Evolutionary conservation across 1,140 invertebrate species (phyloP).

Genomic region (Nymphalis io): DNA sequence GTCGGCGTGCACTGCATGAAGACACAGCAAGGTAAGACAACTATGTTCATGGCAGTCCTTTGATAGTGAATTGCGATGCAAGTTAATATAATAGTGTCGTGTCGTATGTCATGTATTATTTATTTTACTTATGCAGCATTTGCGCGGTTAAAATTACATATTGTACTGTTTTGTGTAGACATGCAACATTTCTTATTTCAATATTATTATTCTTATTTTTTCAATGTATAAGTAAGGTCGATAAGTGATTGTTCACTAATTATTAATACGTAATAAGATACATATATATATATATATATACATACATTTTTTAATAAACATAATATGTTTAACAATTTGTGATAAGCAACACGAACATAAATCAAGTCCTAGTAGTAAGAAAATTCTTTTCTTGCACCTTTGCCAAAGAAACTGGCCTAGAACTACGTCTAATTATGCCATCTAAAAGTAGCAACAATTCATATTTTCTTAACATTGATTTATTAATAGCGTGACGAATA

Average conservation of each 20-base stretch:
- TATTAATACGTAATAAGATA: background rate
- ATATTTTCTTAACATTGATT: conserved; percentile 11
- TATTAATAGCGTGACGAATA: conserved; percentile 1
- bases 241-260: too few species aligned
- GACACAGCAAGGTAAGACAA: conserved; percentile 88
- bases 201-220: too few species aligned
- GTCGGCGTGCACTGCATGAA: conserved; percentile 96
- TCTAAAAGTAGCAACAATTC: conserved; percentile 3
- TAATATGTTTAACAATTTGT: background rate
- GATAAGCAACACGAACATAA: background rate
- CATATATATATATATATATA: too few species aligned
- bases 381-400: conserved; percentile 11
- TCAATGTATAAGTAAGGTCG: too few species aligned
- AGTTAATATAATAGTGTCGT: background rate
- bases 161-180: background rate
- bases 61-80: conserved; percentile 8
- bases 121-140: background rate
- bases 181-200: too few species aligned
- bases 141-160: background rate
- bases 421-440: conserved; percentile 14
- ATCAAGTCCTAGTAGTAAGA: background rate
- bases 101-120: background rate
- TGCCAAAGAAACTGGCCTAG: conserved; percentile 21
- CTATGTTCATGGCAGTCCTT: background rate
- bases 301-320: background rate